Evolutionary conservation across 2,113 vertebrate genomes (phyloP), one percentile per base, ranked within the genome.

Genomic region (Lepidothrix coronata): DNA sequence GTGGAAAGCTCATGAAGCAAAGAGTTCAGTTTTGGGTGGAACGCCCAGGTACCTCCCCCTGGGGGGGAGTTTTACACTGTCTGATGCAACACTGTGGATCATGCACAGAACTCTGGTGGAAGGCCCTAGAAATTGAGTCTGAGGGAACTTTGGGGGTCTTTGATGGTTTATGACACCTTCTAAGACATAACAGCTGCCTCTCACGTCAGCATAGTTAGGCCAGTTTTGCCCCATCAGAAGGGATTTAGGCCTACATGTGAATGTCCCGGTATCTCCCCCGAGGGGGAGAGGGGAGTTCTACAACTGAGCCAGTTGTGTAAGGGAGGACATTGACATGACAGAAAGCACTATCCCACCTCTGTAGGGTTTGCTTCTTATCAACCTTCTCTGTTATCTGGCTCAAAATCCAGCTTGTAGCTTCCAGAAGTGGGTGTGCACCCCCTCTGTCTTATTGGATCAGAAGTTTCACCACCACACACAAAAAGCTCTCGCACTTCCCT

Each of bases 41-140:
- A 54, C 0, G 2, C 4, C 24, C 5, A 28, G 27, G 8, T 33
- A 46, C 19, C 12, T 46, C 6, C 14, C 18, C 9, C 22, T 39
- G 33, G 6, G 6, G 6, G 37, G 2, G 4, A 39, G 8, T 55
- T 71, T 39, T 48, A 31, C 19, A 11, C 33, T 20, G 11, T 33
- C 28, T 39, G 27, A 54, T 61, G 39, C 33, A 46, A 8, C 9
- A 24, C 33, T 6, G 9, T 23, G 17, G 33, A n/a, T 61, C 48
- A 39, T 19, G 14, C 23, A 13, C 23, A 62, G 5, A 5, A 2
- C 5, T 46, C 39, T n/a, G 19, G 15, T 28, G 23, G 28, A 55
- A 62, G 15, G 28, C 19, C 39, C 9, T 48, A 61, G n/a, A 78
- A 54, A 48, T 48, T 41, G 15, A 65, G 4, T 63, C n/a, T 39